These are phyloP conservation scores for Loripinus fragilis DNA, from an alignment of 2,888 invertebrate genomes.

Conservation along the genomic window DNA sequence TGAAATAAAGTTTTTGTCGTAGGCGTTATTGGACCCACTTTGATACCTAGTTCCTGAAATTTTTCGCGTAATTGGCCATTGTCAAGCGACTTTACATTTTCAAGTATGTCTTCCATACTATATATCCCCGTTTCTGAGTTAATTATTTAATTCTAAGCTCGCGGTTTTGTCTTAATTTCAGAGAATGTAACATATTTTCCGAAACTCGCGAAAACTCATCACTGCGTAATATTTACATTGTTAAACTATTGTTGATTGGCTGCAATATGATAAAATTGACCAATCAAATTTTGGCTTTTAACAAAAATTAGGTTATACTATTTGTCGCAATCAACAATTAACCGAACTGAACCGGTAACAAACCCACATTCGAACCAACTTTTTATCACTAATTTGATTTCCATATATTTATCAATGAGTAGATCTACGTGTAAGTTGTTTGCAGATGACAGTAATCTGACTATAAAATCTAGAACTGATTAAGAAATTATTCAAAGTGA, in stretches of 20 bases:
- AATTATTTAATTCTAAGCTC: too few relatives aligned
- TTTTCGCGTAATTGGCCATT: constrained; percentile 62
- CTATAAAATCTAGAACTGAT: constrained; percentile 12
- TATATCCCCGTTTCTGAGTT: background rate
- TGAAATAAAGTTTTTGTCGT: constrained; percentile 65
- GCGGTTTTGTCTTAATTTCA: too few relatives aligned
- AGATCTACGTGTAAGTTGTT: constrained; percentile 19
- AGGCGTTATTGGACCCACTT: constrained; percentile 70
- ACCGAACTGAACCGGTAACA: too few relatives aligned
- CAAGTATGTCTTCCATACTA: constrained; percentile 69
- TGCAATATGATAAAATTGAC: background rate
- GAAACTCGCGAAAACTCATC: too few relatives aligned
- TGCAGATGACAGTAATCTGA: constrained; percentile 29
- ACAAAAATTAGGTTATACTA: too few relatives aligned
- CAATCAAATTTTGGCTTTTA: constrained; percentile 25
- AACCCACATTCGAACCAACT: too few relatives aligned
- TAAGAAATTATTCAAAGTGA: constrained; percentile 28
- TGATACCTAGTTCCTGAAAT: constrained; percentile 63
- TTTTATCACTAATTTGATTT: too few relatives aligned
- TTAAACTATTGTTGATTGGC: constrained; percentile 29
- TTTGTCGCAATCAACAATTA: too few relatives aligned
- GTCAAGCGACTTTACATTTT: constrained; percentile 59
- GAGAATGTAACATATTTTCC: too few relatives aligned
- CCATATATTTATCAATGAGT: too few relatives aligned
- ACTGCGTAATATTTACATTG: background rate